These are phyloP conservation scores for Mus caroli DNA, from an alignment of 2,797 vertebrate species.

Conservation along the genomic window DNA sequence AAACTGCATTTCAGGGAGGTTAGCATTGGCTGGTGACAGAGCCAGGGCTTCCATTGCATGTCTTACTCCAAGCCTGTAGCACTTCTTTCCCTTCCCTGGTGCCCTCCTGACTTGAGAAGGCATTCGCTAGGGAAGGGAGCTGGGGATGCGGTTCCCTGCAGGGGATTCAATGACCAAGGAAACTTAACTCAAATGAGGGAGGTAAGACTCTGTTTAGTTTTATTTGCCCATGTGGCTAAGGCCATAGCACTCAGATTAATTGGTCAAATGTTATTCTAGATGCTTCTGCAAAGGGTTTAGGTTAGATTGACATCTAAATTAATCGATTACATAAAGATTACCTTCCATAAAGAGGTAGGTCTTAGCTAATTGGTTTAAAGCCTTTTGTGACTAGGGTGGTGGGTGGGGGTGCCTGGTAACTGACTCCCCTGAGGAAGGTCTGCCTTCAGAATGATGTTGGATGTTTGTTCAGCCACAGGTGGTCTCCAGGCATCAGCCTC, in stretches of 20 bases:
- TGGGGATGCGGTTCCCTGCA: background rate
- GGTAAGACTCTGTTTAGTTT: background rate
- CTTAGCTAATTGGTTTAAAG: background rate
- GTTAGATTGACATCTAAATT: slow-evolving; percentile 18
- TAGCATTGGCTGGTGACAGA: background rate
- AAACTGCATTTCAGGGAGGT: background rate
- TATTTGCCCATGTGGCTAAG: background rate
- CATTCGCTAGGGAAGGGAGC: background rate
- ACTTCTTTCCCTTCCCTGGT: background rate
- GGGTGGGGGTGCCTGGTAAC: background rate
- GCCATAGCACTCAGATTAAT: background rate
- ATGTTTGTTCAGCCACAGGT: background rate
- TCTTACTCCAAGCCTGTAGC: background rate
- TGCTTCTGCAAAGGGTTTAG: slow-evolving; percentile 22
- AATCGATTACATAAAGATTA: background rate
- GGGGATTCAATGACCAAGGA: background rate
- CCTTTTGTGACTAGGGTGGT: background rate
- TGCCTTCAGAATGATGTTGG: background rate
- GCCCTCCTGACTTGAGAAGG: background rate
- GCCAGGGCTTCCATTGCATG: background rate
- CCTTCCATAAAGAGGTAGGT: background rate
- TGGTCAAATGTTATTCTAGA: background rate
- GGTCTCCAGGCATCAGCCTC: background rate
- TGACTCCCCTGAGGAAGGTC: background rate
- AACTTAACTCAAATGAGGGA: background rate